Evolutionary conservation across 2,888 invertebrate genomes (phyloP), one percentile per base, ranked within the genome.

Genomic region (Arenicola marina): DNA sequence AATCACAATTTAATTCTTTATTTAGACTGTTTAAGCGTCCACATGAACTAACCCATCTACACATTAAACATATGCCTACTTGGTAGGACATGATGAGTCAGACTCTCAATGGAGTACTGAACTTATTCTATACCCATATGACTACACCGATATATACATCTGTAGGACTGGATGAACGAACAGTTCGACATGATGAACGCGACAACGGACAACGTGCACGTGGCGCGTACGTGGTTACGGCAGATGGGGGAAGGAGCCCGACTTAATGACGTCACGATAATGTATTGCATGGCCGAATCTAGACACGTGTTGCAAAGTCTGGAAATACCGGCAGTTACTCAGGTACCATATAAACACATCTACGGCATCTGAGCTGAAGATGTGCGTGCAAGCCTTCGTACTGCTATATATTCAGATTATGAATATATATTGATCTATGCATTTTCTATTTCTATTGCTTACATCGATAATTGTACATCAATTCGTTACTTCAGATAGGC

Each of bases 271-370:
- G 43, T 74, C 21, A 68, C 71, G 32, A 61, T 74, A n/a, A 73
- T 72, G 56, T 74, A 74, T 59, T 74, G 73, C 59, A 74, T 74
- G 74, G 53, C 70, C 28, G 57, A 66, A 11, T 61, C 68, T n/a
- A 51, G 73, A 29, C 65, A 67, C 38, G 68, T 63, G n/a, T 57
- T 74, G 43, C 72, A 74, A 61, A 54, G 67, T 31, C 48, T 72
- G 24, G 67, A 70, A 56, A 68, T 71, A 15, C 63, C 69, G 7
- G 63, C 59, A 7, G 74, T 74, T 7, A 71, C 74, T 33, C 71
- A 71, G 62, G 66, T 68, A 44, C 33, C 11, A 31, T 7, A 48
- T 21, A 38, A 38, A 38, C 38, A 15, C 11, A n/a, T n/a, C n/a
- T n/a, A n/a, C n/a, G n/a, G n/a, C n/a, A n/a, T n/a, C n/a, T n/a